Evolutionary conservation across 1,140 invertebrate species (phyloP).

Genomic region (Heliconius hermathena): DNA sequence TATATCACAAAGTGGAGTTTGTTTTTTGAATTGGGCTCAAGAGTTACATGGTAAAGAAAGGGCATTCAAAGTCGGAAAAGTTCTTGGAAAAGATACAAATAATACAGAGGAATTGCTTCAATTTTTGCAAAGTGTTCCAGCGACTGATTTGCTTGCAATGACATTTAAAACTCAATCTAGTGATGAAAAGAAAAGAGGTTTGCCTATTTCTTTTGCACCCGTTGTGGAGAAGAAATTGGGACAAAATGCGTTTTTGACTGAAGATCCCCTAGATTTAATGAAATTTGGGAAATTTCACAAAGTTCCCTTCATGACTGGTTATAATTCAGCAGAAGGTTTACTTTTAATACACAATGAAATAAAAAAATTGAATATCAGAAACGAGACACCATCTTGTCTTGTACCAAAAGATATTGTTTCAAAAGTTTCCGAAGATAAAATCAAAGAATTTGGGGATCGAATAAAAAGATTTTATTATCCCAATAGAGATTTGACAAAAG

Average conservation of each 20-base stretch:
- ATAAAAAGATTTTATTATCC: slow-evolving; percentile 80
- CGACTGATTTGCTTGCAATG: slow-evolving; percentile 61
- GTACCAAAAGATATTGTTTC: slow-evolving; percentile 65
- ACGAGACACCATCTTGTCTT: slow-evolving; percentile 59
- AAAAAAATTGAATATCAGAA: slow-evolving; percentile 59
- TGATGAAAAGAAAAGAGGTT: slow-evolving; percentile 64
- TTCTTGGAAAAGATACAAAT: slow-evolving; percentile 72
- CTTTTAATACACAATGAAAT: slow-evolving; percentile 57
- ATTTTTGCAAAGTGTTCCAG: slow-evolving; percentile 74
- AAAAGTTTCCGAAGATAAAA: slow-evolving; percentile 48
- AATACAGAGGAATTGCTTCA: slow-evolving; percentile 68
- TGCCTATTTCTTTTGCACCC: slow-evolving; percentile 73
- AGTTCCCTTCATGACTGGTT: slow-evolving; percentile 84
- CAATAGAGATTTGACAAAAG: slow-evolving; percentile 52
- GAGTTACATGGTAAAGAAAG: slow-evolving; percentile 54
- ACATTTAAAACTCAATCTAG: slow-evolving; percentile 53
- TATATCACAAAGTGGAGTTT: slow-evolving; percentile 86
- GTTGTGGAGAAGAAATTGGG: slow-evolving; percentile 75
- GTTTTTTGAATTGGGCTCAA: slow-evolving; percentile 81
- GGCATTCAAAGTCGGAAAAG: slow-evolving; percentile 69
- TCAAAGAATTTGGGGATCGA: slow-evolving; percentile 62
- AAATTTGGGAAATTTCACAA: slow-evolving; percentile 71
- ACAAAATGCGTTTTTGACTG: slow-evolving; percentile 64
- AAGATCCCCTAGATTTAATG: slow-evolving; percentile 66
- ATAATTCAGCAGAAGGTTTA: slow-evolving; percentile 83